Evolutionary conservation across 2,888 invertebrate genomes (phyloP).

Genomic region (Frankliniella intonsa): DNA sequence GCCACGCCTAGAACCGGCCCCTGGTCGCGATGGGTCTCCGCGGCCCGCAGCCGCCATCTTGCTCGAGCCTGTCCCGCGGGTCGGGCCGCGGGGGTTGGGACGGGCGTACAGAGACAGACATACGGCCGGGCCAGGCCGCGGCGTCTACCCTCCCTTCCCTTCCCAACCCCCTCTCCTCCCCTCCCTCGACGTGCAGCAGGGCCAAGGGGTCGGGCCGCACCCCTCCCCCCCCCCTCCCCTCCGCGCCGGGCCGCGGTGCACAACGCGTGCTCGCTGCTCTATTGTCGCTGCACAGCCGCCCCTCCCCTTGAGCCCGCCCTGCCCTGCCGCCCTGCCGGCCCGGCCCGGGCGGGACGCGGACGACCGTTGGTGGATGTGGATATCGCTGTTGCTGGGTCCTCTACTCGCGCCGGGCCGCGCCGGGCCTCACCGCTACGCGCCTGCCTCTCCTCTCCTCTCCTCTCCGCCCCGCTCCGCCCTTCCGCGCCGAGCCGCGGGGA

Average conservation of each 20-base stretch:
- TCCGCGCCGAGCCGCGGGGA: conserved; percentile 1
- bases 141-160: not conserved
- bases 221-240: not conserved
- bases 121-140: not conserved
- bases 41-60: not conserved
- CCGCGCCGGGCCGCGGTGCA: not conserved
- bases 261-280: conserved; percentile 6
- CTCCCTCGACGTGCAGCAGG: not conserved
- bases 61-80: not conserved
- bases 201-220: not conserved
- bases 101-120: not conserved
- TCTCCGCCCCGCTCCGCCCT: not conserved
- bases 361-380: not conserved
- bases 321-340: not conserved
- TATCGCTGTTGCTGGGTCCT: conserved; percentile 16
- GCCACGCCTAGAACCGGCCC: not conserved
- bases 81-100: not conserved
- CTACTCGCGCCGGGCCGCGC: not conserved
- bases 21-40: not conserved
- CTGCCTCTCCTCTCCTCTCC: not conserved
- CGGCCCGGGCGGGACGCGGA: not conserved
- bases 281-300: conserved; percentile 9
- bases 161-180: not conserved
- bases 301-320: not conserved
- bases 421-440: not conserved